phyloP scores from a whole-genome alignment of 2,888 invertebrate genomes.

The Trichogramma dendrolimi region DNA sequence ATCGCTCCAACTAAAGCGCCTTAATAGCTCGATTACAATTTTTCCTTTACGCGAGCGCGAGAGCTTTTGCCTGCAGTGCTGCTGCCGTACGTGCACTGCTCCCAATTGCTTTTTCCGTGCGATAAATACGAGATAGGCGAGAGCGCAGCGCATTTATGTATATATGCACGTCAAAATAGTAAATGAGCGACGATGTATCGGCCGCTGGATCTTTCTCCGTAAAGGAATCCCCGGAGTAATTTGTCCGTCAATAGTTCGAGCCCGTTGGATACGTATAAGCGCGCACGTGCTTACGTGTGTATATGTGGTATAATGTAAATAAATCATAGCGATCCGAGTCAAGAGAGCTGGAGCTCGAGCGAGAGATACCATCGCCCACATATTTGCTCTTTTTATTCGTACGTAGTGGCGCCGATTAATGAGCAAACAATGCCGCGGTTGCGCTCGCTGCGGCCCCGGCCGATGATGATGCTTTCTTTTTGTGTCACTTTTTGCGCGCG shows the following conservation, averaged over 20 bases:
- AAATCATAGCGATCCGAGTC: constrained; percentile 22
- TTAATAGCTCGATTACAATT: too few relatives aligned
- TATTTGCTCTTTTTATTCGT: too few relatives aligned
- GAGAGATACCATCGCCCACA: constrained; percentile 12
- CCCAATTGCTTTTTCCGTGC: neutral
- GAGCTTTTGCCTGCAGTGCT: neutral
- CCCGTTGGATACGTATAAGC: constrained; percentile 7
- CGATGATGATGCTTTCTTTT: too few relatives aligned
- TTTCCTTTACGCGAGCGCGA: too few relatives aligned
- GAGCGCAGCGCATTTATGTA: neutral
- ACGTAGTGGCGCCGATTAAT: too few relatives aligned
- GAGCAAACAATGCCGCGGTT: too few relatives aligned
- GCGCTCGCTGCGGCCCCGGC: too few relatives aligned
- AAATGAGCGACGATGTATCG: too few relatives aligned
- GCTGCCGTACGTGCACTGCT: neutral
- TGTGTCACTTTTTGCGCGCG: too few relatives aligned
- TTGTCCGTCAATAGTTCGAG: constrained; percentile 30
- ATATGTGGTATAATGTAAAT: constrained; percentile 15
- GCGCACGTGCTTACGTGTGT: too few relatives aligned
- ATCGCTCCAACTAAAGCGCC: too few relatives aligned
- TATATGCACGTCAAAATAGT: neutral
- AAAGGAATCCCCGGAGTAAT: constrained; percentile 29
- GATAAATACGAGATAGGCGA: neutral
- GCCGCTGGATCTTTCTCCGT: constrained; percentile 25
- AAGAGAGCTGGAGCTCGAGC: neutral